Percentiles rank a stretch among this genome's conserved stretches.
phyloP scores from a whole-genome alignment of 2,797 vertebrate genomes.

The Margarornis squamiger region DNA sequence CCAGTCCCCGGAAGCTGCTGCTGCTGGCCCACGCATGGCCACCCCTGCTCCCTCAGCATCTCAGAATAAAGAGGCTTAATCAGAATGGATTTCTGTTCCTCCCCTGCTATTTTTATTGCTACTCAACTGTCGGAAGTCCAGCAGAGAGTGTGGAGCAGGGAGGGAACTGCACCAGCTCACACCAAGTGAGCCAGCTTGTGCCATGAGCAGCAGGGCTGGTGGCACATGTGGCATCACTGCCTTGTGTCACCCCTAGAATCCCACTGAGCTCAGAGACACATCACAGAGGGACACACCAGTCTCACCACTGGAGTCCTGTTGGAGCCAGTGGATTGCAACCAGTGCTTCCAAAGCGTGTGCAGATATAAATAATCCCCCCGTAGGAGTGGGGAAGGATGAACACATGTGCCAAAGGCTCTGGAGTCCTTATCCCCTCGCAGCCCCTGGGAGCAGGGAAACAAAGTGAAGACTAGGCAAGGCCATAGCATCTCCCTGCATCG shows the following conservation, averaged over 20 bases:
- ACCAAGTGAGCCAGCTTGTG: rapidly evolving
- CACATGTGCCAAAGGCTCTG: background rate
- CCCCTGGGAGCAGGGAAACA: background rate
- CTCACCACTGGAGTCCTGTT: background rate
- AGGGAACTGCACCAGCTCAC: background rate
- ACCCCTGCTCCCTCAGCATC: background rate
- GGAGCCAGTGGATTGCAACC: background rate
- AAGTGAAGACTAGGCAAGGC: background rate
- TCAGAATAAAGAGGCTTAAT: background rate
- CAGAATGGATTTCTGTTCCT: background rate
- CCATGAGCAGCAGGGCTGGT: rapidly evolving
- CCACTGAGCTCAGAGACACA: rapidly evolving
- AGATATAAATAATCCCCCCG: slow-evolving; percentile 56
- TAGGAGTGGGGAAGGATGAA: slow-evolving; percentile 36
- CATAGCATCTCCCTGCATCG: background rate
- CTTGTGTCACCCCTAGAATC: background rate
- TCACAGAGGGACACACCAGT: rapidly evolving
- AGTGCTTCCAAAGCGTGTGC: background rate
- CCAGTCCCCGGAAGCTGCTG: background rate
- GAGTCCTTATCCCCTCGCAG: background rate
- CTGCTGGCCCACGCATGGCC: background rate
- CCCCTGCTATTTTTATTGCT: slow-evolving; percentile 5
- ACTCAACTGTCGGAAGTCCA: background rate
- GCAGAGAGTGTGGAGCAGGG: background rate
- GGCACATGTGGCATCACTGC: rapidly evolving